phyloP scores from a whole-genome alignment of 2,113 vertebrate genomes.

The Myotis brandtii region DNA sequence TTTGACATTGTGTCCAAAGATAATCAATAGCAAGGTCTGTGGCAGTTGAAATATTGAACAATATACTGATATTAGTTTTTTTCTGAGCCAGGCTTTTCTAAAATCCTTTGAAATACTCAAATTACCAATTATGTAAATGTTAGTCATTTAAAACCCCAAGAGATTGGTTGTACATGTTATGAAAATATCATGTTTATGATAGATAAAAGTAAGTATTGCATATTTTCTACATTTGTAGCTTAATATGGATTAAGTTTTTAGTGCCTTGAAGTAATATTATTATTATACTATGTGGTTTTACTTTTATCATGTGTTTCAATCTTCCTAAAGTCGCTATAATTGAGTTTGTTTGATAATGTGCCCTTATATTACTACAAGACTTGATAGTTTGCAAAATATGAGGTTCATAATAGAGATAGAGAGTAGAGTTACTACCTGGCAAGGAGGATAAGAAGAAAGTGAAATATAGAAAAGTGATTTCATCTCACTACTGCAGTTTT shows the following conservation, averaged over 20 bases:
- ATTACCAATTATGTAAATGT: constrained; percentile 62
- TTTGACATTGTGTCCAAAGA: constrained; percentile 64
- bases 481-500: constrained; percentile 80
- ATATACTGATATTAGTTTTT: constrained; percentile 61
- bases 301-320: constrained; percentile 75
- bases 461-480: constrained; percentile 82
- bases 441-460: constrained; percentile 82
- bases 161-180: constrained; percentile 63
- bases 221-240: constrained; percentile 60
- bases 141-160: constrained; percentile 60
- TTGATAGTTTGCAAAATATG: constrained; percentile 81
- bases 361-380: constrained; percentile 74
- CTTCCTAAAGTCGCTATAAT: constrained; percentile 76
- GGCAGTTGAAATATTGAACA: constrained; percentile 50
- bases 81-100: constrained; percentile 34
- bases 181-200: constrained; percentile 62
- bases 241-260: constrained; percentile 72
- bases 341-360: constrained; percentile 69
- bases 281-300: constrained; percentile 73
- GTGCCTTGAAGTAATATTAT: constrained; percentile 66
- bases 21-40: constrained; percentile 58
- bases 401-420: constrained; percentile 81
- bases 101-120: constrained; percentile 61
- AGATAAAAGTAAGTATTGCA: constrained; percentile 44
- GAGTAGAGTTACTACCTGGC: constrained; percentile 76